These are phyloP conservation scores for Temnothorax rugatulus DNA, from an alignment of 2,888 invertebrate genomes.

Conservation along the genomic window DNA sequence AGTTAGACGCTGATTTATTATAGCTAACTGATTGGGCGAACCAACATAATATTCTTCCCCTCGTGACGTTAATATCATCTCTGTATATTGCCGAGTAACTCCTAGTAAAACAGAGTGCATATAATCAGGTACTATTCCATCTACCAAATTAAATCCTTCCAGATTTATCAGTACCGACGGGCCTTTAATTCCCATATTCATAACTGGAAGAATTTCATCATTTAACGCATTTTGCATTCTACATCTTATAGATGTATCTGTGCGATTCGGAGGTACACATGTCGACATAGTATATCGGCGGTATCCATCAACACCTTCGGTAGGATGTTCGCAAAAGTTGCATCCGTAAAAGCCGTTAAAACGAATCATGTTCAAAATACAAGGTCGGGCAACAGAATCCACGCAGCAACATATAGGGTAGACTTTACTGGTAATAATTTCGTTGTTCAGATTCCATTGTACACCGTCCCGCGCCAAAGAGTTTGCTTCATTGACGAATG, in stretches of 20 bases:
- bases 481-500: background rate
- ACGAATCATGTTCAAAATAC: background rate
- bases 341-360: background rate
- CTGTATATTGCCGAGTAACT: background rate
- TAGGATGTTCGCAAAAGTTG: slow-evolving; percentile 8
- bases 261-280: background rate
- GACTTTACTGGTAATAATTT: background rate
- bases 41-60: background rate
- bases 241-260: background rate
- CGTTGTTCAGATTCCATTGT: background rate
- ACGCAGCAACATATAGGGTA: background rate
- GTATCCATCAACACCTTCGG: background rate
- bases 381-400: background rate
- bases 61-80: background rate
- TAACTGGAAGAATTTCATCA: background rate
- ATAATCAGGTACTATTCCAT: background rate
- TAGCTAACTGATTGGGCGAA: background rate
- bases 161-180: background rate
- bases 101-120: slow-evolving; percentile 4
- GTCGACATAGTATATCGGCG: background rate
- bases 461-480: background rate
- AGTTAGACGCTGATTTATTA: background rate
- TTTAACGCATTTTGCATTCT: background rate
- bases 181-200: background rate
- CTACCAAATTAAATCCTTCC: background rate